Evolutionary conservation across 1,140 invertebrate species (phyloP).

Genomic region (Himalopsyche phryganea): DNA sequence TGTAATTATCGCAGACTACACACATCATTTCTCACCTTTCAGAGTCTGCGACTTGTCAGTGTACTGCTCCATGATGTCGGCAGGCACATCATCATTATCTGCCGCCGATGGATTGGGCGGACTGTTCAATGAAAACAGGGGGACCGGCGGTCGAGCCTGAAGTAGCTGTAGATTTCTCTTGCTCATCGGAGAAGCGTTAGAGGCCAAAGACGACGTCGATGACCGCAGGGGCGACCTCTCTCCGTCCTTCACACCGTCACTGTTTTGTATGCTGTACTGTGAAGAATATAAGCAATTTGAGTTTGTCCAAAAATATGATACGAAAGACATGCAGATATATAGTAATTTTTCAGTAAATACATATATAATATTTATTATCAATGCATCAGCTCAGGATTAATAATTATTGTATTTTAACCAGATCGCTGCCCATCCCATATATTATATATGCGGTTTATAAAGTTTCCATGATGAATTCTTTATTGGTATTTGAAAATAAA

Average conservation of each 20-base stretch:
- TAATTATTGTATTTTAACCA: too few relatives aligned
- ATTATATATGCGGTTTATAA: too few relatives aligned
- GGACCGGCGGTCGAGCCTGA: constrained; percentile 37
- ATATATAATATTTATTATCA: too few relatives aligned
- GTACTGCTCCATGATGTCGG: constrained; percentile 44
- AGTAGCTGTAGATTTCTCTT: constrained; percentile 45
- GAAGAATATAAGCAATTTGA: too few relatives aligned
- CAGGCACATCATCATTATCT: constrained; percentile 29
- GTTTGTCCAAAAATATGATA: too few relatives aligned
- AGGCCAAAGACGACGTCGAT: constrained; percentile 7
- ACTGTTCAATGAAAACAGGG: constrained; percentile 38
- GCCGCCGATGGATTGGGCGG: constrained; percentile 25
- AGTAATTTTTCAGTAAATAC: too few relatives aligned
- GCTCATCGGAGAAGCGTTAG: constrained; percentile 46
- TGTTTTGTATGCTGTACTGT: constrained; percentile 39
- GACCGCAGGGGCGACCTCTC: constrained; percentile 2
- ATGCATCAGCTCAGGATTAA: too few relatives aligned
- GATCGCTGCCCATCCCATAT: too few relatives aligned
- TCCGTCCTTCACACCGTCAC: constrained; percentile 59
- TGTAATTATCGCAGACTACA: too few relatives aligned
- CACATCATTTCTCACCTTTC: constrained; percentile 3
- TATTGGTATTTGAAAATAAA: too few relatives aligned
- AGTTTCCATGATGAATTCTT: too few relatives aligned
- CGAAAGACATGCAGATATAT: too few relatives aligned
- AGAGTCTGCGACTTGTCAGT: constrained; percentile 20